Percentiles rank a stretch among this genome's conserved stretches.
These are phyloP conservation scores for Steinernema feltiae DNA, from an alignment of 1,140 invertebrate species.

Conservation along the genomic window DNA sequence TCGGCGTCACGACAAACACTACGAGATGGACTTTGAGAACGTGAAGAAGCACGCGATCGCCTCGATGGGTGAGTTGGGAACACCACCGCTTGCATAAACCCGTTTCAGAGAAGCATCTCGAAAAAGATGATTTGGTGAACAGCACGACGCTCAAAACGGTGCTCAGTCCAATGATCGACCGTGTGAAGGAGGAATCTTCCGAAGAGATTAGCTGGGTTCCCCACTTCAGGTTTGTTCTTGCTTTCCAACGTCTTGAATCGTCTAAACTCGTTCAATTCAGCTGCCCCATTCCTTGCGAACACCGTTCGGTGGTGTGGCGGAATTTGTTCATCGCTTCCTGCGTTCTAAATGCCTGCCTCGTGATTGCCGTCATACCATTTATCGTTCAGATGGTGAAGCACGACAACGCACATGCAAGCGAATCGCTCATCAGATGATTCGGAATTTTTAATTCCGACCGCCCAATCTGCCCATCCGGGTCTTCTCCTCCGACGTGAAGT, in stretches of 20 bases:
- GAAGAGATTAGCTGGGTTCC: background rate
- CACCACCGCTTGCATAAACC: no score
- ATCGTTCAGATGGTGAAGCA: constrained; percentile 1
- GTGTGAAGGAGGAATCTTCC: background rate
- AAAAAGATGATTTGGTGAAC: background rate
- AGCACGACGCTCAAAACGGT: background rate
- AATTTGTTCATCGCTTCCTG: background rate
- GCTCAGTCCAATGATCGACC: background rate
- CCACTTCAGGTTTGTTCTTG: constrained; percentile 7
- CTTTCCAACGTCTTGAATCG: background rate
- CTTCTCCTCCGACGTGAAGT: background rate
- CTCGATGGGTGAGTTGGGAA: background rate
- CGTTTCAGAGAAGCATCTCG: background rate
- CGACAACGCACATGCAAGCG: constrained; percentile 5
- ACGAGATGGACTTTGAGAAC: background rate
- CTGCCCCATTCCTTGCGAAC: background rate
- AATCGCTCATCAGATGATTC: background rate
- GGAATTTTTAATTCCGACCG: background rate
- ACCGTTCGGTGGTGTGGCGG: constrained; percentile 1
- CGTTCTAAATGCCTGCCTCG: background rate
- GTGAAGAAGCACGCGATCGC: background rate
- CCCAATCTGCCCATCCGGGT: background rate
- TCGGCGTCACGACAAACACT: background rate
- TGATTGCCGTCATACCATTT: background rate
- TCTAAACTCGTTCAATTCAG: background rate